Percentiles rank a stretch among this genome's conserved stretches.
Evolutionary conservation across 37 sponge, comb jelly and placozoan species (phyloP).

Genomic region (Ephydatia muelleri): DNA sequence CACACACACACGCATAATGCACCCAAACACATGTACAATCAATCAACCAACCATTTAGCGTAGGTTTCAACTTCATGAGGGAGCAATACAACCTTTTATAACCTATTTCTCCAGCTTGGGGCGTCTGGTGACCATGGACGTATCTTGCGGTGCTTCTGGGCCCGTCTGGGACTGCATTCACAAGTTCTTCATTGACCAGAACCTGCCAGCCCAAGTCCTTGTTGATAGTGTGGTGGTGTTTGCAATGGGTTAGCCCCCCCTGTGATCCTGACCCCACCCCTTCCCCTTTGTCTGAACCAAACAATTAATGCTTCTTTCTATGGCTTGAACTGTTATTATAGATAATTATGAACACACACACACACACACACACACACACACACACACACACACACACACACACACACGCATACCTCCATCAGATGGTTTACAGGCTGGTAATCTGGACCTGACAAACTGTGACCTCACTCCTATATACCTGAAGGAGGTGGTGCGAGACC

Average conservation of each 20-base stretch:
- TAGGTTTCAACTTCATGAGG: constrained; percentile 61
- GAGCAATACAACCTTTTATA: constrained; percentile 49
- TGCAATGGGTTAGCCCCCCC: constrained; percentile 55
- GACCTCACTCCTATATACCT: constrained; percentile 45
- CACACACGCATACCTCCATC: background rate
- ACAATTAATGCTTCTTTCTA: background rate
- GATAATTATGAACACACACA: background rate
- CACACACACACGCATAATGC: constrained; percentile 1
- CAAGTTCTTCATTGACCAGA: constrained; percentile 52
- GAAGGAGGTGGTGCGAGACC: constrained; percentile 47
- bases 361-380: background rate
- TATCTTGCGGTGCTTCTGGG: constrained; percentile 60
- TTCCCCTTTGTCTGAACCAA: background rate
- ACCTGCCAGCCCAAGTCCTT: constrained; percentile 56
- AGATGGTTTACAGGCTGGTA: constrained; percentile 64
- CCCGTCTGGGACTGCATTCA: constrained; percentile 69
- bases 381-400: background rate
- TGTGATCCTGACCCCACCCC: background rate
- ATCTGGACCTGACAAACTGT: constrained; percentile 44
- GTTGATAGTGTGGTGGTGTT: constrained; percentile 74
- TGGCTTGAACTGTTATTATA: background rate
- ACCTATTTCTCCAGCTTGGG: constrained; percentile 50
- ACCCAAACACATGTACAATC: background rate
- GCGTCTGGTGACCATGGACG: constrained; percentile 74
- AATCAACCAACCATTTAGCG: constrained; percentile 23